A percentile compares a stretch with the other conserved stretches of the same genome.
Conservation (phyloP, 2,888 invertebrate species). For the Apoderus coryli region DNA sequence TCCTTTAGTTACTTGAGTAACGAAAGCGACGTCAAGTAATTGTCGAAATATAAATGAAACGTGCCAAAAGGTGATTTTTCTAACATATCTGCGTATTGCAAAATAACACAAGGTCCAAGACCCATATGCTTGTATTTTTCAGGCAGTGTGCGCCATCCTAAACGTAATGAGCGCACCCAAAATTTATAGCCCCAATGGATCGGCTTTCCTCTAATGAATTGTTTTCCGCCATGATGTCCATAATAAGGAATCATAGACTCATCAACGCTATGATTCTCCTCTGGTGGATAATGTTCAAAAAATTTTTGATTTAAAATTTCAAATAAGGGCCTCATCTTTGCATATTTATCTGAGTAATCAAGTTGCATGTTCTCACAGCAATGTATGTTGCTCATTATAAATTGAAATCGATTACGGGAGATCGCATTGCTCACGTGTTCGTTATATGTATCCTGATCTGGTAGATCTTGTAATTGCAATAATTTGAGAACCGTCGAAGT, state of each 20-base stretch:
- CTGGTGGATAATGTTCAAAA: constrained; percentile 6
- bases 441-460: too few relatives aligned
- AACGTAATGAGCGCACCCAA: background rate
- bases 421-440: too few relatives aligned
- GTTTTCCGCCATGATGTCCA: constrained; percentile 3
- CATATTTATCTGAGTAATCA: constrained; percentile 7
- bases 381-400: constrained; percentile 11
- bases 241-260: constrained; percentile 1
- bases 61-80: background rate
- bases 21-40: constrained; percentile 1
- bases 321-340: constrained; percentile 9
- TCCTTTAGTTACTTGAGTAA: background rate
- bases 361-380: constrained; percentile 9
- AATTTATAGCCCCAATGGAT: constrained; percentile 2
- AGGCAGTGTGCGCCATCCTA: constrained; percentile 1
- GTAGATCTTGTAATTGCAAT: too few relatives aligned
- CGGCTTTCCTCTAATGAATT: constrained; percentile 3
- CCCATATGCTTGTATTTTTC: too few relatives aligned
- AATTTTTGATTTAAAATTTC: constrained; percentile 9
- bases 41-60: constrained; percentile 3
- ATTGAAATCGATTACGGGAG: constrained; percentile 7
- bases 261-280: constrained; percentile 3
- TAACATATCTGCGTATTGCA: constrained; percentile 1
- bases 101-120: constrained; percentile 3
- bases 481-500: too few relatives aligned